Base-by-base conservation (phyloP, 2,797 vertebrate genomes). In the Sebastes kiyomatsui region DNA sequence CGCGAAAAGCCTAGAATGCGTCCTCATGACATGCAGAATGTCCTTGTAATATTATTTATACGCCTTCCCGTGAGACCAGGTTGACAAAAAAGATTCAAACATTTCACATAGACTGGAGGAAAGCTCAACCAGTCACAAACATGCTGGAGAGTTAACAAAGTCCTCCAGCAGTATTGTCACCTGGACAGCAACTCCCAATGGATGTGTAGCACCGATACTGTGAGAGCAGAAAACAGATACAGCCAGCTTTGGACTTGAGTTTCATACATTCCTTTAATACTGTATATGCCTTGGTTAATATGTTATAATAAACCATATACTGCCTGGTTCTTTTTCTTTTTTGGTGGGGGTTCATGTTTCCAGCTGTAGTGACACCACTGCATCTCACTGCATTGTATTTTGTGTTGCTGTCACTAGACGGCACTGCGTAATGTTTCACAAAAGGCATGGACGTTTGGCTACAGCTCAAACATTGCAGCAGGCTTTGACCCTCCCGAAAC, bases 401-500 rank as follows among this genome's bases (percentile, higher is more conserved):
- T 58, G 28, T 35, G 27, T 56, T 61, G 56, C 60, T 72, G 82
- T 87, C 81, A 79, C 75, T 83, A 74, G 80, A 81, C 20, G 30
- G 81, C 86, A 79, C 85, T 85, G 69, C 49, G 0, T 25, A 61
- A 81, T 68, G 27, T 77, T 65, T 28, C 23, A 76, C 55, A 58
- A 85, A 54, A 89, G 52, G 72, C 77, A 5, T 49, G n/a, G 46
- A 62, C 20, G 22, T 60, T 81, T 85, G 86, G 78, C 81, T 61
- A 7, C 49, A 4, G 78, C 71, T 86, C 75, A 87, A 80, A 81
- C 38, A 86, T 79, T 69, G 75, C 84, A 73, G 28, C 64, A 78
- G 75, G 68, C 81, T 91, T 86, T 87, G 73, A 85, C 64, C 58
- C 74, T 90, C 76, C 81, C 38, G 62, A 87, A 89, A 89, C 88